phyloP scores from a whole-genome alignment of 2,797 vertebrate genomes.

The Falco cherrug region DNA sequence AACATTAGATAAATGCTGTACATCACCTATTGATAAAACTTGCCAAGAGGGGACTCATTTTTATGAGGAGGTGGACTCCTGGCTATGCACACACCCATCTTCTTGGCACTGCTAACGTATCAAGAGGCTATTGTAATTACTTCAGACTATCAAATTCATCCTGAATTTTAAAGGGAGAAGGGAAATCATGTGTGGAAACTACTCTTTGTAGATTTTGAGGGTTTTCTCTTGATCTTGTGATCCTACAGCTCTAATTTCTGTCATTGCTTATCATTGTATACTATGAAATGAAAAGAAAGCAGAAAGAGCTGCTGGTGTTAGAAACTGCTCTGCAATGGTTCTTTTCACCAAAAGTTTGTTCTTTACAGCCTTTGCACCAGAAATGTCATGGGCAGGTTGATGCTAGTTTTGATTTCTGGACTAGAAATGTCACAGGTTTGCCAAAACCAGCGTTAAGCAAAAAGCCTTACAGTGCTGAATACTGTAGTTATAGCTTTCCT shows the following conservation, averaged over 20 bases:
- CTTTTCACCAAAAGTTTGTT: neutral
- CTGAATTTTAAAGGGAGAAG: neutral
- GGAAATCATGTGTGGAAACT: neutral
- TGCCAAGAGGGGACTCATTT: neutral
- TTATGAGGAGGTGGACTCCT: neutral
- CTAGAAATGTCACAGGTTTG: neutral
- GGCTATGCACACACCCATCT: accelerated
- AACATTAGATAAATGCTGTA: neutral
- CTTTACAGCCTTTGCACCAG: neutral
- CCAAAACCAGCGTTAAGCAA: neutral
- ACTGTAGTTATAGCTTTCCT: neutral
- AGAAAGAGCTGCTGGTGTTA: neutral
- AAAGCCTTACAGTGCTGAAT: neutral
- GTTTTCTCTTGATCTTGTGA: neutral
- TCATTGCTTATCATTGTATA: neutral
- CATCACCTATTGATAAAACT: neutral
- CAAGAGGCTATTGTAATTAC: neutral
- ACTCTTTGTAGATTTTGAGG: neutral
- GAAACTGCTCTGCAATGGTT: neutral
- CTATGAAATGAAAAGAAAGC: neutral
- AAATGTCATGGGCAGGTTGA: neutral
- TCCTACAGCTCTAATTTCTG: neutral
- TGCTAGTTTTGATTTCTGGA: neutral
- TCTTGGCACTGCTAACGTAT: neutral
- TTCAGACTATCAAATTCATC: neutral